phyloP scores from a whole-genome alignment of 2,113 vertebrate species.

The Garra rufa region DNA sequence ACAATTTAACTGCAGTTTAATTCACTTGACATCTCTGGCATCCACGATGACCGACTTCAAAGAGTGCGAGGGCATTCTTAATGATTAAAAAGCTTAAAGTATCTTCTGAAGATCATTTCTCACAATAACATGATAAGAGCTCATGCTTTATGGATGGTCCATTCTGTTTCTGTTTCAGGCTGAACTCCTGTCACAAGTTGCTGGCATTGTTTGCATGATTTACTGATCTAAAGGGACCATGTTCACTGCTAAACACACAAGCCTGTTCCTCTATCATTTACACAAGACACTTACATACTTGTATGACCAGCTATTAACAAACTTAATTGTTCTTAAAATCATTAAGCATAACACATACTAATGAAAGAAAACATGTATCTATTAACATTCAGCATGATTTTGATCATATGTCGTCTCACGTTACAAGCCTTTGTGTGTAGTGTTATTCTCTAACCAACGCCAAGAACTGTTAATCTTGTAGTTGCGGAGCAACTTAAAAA shows the following conservation, averaged over 20 bases:
- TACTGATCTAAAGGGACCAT: constrained; percentile 33
- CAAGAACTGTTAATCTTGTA: constrained; percentile 29
- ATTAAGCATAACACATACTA: background rate
- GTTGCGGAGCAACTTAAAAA: background rate
- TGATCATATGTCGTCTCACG: background rate
- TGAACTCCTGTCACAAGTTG: constrained; percentile 60
- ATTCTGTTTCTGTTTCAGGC: constrained; percentile 58
- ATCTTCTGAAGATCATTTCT: constrained; percentile 67
- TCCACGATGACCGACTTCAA: constrained; percentile 69
- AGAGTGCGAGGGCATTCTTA: constrained; percentile 57
- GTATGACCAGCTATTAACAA: background rate
- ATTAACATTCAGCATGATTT: background rate
- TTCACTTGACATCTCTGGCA: constrained; percentile 64
- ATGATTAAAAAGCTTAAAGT: constrained; percentile 66
- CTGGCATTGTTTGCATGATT: constrained; percentile 66
- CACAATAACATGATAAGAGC: constrained; percentile 69
- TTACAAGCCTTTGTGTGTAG: constrained; percentile 15
- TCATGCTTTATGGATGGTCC: constrained; percentile 49
- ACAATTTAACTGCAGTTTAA: constrained; percentile 60
- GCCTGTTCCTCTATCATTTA: background rate
- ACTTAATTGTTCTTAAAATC: background rate
- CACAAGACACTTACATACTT: background rate
- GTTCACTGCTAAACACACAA: constrained; percentile 18
- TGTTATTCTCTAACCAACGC: background rate
- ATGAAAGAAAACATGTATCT: background rate